A percentile compares a stretch with the other conserved stretches of the same genome.
Evolutionary conservation across 2,113 vertebrate genomes (phyloP).

Genomic region (Saiga tatarica): DNA sequence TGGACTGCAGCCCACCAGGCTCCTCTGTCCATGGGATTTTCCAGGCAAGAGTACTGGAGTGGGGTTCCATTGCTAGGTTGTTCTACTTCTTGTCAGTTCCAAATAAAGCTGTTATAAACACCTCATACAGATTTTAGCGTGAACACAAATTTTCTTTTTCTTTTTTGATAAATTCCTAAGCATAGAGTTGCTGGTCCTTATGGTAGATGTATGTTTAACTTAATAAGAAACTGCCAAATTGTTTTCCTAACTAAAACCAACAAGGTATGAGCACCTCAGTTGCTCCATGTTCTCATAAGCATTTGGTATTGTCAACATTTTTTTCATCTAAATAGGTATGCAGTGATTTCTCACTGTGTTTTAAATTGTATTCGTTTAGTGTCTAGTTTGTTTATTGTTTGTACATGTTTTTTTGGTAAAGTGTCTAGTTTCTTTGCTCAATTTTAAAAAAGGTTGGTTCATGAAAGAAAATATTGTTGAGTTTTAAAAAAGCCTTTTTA

Average conservation of each 20-base stretch:
- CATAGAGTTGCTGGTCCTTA: background rate
- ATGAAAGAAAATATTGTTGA: background rate
- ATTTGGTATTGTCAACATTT: background rate
- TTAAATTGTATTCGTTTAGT: background rate
- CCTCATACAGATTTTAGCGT: background rate
- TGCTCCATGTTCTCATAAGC: background rate
- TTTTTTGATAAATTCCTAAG: background rate
- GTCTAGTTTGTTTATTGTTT: background rate
- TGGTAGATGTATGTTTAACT: background rate
- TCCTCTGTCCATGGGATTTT: background rate
- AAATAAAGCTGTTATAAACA: background rate
- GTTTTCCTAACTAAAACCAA: background rate
- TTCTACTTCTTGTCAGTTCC: background rate
- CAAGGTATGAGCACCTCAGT: background rate
- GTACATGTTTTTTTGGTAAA: background rate
- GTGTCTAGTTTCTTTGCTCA: background rate
- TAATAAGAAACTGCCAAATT: background rate
- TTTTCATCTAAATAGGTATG: background rate
- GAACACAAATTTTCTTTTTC: background rate
- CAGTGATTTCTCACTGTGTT: background rate
- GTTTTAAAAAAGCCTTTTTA: background rate
- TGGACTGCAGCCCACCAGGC: background rate
- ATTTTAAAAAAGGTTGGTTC: background rate
- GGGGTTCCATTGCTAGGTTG: accelerated
- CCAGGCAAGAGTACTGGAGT: background rate